Conservation (phyloP, 1,140 invertebrate species). For the Rhopalosiphum maidis region DNA sequence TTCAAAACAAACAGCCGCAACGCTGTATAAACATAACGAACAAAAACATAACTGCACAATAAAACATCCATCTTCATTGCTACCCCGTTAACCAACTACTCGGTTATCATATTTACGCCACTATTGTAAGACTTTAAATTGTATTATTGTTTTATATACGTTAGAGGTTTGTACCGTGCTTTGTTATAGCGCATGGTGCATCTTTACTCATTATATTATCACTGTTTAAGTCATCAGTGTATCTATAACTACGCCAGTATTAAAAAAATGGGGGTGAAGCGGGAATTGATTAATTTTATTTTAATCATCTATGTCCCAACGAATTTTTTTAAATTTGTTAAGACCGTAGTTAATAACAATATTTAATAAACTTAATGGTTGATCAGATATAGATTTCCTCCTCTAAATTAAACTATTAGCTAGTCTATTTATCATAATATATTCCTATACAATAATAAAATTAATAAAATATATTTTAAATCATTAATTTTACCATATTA, state of each 20-base stretch:
- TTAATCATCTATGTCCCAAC: neutral
- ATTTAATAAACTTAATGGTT: no score
- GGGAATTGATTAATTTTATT: neutral
- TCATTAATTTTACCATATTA: no score
- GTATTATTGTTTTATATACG: neutral
- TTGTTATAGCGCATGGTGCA: no score
- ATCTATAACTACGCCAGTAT: no score
- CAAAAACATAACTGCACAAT: neutral
- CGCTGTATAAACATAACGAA: neutral
- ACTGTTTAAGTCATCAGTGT: neutral
- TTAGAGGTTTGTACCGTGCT: neutral
- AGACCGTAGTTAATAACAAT: neutral
- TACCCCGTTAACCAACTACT: neutral
- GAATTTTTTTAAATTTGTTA: neutral
- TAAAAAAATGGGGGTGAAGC: no score
- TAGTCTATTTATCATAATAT: no score
- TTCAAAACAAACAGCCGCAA: neutral
- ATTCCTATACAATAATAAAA: no score
- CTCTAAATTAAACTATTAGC: neutral
- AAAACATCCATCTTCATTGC: neutral
- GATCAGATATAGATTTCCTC: neutral
- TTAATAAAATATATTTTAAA: no score
- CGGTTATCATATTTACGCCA: slow-evolving; percentile 3
- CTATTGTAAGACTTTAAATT: neutral
- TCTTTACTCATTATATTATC: no score